Evolutionary conservation across 1,140 invertebrate genomes (phyloP), one percentile per base, ranked within the genome.

Genomic region (Macrosteles quadrilineatus): DNA sequence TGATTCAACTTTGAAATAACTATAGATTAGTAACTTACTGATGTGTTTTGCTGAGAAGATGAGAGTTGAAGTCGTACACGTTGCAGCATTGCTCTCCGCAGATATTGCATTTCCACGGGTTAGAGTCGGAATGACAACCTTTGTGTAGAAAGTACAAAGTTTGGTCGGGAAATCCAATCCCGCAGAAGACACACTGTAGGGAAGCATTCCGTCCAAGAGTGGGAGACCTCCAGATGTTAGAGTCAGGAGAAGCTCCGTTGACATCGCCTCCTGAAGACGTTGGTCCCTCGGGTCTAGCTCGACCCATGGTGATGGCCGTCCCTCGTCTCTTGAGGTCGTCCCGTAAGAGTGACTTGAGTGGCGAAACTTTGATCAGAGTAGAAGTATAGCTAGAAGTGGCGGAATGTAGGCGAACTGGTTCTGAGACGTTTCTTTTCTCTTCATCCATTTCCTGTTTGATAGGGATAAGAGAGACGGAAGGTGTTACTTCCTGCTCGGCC

Each of bases 81-180:
- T 97, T 96, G 77, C 88, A 91, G 80, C 94, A 96, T 76, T 92
- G 89, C 81, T 96, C 92, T 29, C 95, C 95, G 81, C 97, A 98
- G 74, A 98, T 94, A 83, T 98, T 98, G 82, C 97, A 98, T 81
- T 96, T 96, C 95, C 95, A 98, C 0, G 96, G 96, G 84, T 98
- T 96, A 71, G 94, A 92, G 75, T 97, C 93, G 73, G 94, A 96
- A 83, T 98, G 97, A 79, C 97, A 94, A 72, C 96, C 96, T 84
- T 97, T 98, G 84, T 98, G 97, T 59, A 98, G 85, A 82, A 98
- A 96, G 82, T 98, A 98, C 31, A 98, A 85, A 0, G 95, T 98
- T 77, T 93, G 92, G 83, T 98, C 96, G 1, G 94, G 93, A 82
- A 97, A 98, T 6, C 94, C 89, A 72, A 98, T 97, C 72, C 93